A percentile compares a stretch with the other conserved stretches of the same genome.
Conservation (phyloP, 2,797 vertebrate species). For the Pipistrellus pipistrellus region DNA sequence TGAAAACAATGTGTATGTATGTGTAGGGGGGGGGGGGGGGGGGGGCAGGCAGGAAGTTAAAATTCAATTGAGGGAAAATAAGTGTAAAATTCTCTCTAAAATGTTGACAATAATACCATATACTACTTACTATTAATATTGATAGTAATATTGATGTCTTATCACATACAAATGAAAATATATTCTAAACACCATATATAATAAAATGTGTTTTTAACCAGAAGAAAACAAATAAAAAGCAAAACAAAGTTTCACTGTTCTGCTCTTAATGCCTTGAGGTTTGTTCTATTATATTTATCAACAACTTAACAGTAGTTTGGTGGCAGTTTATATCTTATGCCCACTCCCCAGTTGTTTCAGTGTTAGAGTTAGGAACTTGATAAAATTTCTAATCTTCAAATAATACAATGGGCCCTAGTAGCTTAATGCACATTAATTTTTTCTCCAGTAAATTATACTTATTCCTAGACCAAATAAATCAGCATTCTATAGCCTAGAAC, state of each 20-base stretch:
- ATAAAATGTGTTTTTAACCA: neutral
- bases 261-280: neutral
- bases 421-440: neutral
- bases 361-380: neutral
- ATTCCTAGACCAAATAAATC: constrained; percentile 4
- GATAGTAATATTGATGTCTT: neutral
- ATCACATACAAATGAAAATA: neutral
- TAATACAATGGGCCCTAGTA: neutral
- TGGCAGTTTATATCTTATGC: neutral
- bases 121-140: neutral
- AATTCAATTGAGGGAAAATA: neutral
- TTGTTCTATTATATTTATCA: neutral
- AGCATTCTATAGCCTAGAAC: neutral
- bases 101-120: neutral
- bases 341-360: neutral
- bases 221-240: neutral
- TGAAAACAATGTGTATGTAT: neutral
- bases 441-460: neutral
- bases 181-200: neutral
- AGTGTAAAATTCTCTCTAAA: neutral
- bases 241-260: neutral
- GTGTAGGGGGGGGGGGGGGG: neutral
- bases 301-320: neutral
- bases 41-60: too few relatives aligned
- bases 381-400: constrained; percentile 25